Evolutionary conservation across 2,888 invertebrate genomes (phyloP), one percentile per base, ranked within the genome.

Genomic region (Xanthia togata): DNA sequence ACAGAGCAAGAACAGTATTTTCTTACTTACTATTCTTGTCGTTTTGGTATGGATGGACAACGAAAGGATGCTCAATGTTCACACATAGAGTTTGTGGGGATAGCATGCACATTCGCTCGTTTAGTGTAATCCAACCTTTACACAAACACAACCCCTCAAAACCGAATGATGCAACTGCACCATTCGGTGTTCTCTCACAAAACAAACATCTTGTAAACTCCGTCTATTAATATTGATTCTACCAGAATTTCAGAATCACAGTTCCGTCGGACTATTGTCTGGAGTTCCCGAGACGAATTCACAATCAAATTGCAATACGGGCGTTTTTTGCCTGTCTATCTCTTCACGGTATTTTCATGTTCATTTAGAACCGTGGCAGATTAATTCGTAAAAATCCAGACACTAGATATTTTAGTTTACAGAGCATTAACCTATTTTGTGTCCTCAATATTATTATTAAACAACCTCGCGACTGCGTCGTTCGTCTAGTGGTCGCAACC

Each of bases 341-440:
- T 62, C 31, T 76, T 83, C 68, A 75, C 62, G 74, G 76, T 64
- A 50, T 26, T 76, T 68, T 65, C 20, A 75, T 64, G 55, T 57
- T 60, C 53, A 70, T 73, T 71, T 69, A 69, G n/a, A 60, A 71
- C 35, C 76, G 47, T 70, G n/a, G 23, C 44, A 35, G 31, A 57
- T 69, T 44, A 62, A 44, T 57, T 35, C 70, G 41, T 63, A 68
- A 41, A 60, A 68, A 70, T 71, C n/a, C 23, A 47, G 72, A 6
- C 65, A 69, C 38, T 59, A 8, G 26, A n/a, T 55, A 70, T 71
- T 73, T 73, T 53, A 60, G 60, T 63, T 64, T 55, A n/a, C 35
- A 73, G 41, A 77, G 11, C 73, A 67, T 78, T 82, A 85, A 76
- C 80, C 83, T 70, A 76, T 67, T 78, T 81, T 1, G 2, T 53